Percentiles rank a stretch among this genome's conserved stretches.
phyloP scores from a whole-genome alignment of 2,888 invertebrate species.

The Macaria notata region DNA sequence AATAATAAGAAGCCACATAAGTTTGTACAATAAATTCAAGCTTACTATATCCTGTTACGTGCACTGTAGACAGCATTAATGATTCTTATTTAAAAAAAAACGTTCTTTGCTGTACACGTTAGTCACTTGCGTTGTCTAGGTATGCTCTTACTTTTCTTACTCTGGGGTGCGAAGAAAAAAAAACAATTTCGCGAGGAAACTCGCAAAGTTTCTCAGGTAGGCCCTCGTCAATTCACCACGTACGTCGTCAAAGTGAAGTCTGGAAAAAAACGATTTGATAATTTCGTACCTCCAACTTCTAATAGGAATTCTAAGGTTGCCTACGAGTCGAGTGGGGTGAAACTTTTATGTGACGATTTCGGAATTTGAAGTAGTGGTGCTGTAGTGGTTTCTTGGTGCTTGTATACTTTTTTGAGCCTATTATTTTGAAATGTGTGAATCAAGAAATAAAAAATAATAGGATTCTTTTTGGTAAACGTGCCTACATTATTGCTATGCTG shows the following conservation, averaged over 20 bases:
- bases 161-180: conserved; percentile 36
- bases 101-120: too few species aligned
- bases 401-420: too few species aligned
- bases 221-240: conserved; percentile 41
- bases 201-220: conserved; percentile 43
- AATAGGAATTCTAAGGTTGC: conserved; percentile 27
- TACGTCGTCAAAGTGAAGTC: conserved; percentile 33
- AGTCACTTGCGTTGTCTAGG: neutral
- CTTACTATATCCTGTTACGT: too few species aligned
- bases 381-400: too few species aligned
- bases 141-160: conserved; percentile 22
- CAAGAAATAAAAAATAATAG: too few species aligned
- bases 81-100: too few species aligned
- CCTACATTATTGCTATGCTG: too few species aligned
- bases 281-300: conserved; percentile 37
- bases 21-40: too few species aligned
- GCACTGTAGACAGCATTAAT: too few species aligned
- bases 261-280: conserved; percentile 38
- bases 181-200: conserved; percentile 47
- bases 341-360: conserved; percentile 8
- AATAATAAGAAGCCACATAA: too few species aligned
- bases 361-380: neutral
- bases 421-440: too few species aligned
- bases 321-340: conserved; percentile 11
- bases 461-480: too few species aligned